Conservation (phyloP, 1,140 invertebrate species). For the Hirudo medicinalis region DNA sequence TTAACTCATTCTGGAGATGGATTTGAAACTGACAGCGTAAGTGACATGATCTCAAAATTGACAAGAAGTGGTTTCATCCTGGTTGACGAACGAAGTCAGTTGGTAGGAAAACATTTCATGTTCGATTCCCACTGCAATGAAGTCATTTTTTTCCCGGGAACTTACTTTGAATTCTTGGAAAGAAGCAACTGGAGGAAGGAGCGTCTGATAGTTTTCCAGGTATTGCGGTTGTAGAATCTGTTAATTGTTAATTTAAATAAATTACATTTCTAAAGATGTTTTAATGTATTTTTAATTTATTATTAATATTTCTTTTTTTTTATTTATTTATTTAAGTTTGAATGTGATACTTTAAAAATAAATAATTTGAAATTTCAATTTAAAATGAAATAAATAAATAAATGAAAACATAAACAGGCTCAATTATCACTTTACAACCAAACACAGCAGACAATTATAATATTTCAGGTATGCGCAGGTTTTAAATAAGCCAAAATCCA, state of each 20-base stretch:
- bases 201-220: background rate
- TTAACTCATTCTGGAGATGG: background rate
- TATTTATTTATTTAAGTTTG: background rate
- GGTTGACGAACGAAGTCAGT: too few relatives aligned
- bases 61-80: background rate
- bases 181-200: background rate
- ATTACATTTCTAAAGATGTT: background rate
- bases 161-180: background rate
- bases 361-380: background rate
- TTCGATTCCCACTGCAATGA: background rate
- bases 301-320: background rate
- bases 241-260: background rate
- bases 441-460: too few relatives aligned
- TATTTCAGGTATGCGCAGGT: too few relatives aligned
- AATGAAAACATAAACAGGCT: background rate
- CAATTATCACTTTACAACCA: background rate
- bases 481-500: too few relatives aligned
- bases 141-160: background rate
- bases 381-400: background rate
- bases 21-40: background rate
- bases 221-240: background rate
- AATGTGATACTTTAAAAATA: background rate
- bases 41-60: background rate
- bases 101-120: background rate
- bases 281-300: background rate